phyloP scores from a whole-genome alignment of 2,888 invertebrate genomes.

The Omphaloscelis lunosa region DNA sequence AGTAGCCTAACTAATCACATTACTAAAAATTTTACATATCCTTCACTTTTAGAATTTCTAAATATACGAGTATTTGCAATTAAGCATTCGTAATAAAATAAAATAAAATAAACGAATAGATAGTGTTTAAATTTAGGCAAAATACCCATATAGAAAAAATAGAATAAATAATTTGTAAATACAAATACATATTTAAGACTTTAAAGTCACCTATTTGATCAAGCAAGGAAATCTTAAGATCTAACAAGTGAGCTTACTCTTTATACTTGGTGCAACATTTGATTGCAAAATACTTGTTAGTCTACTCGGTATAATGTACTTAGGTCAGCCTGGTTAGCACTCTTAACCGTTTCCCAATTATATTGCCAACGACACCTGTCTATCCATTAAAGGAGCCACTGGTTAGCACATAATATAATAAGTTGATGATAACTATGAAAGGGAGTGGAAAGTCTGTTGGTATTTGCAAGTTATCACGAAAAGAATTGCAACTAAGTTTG shows the following conservation, averaged over 20 bases:
- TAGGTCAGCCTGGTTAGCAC: conserved; percentile 52
- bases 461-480: conserved; percentile 2
- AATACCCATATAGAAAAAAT: too few species aligned
- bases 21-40: neutral
- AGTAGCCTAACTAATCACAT: neutral
- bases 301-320: conserved; percentile 27
- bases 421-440: neutral
- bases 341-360: conserved; percentile 57
- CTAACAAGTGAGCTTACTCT: neutral
- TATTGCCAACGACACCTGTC: conserved; percentile 4
- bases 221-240: conserved; percentile 5
- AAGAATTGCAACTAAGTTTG: neutral
- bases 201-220: neutral
- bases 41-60: neutral
- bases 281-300: conserved; percentile 54
- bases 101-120: too few species aligned
- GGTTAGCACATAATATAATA: neutral
- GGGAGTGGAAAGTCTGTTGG: neutral
- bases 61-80: neutral
- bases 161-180: too few species aligned
- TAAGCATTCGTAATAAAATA: neutral
- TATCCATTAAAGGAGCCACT: neutral
- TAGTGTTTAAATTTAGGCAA: too few species aligned
- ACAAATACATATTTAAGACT: neutral
- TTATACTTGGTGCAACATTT: conserved; percentile 35